A percentile compares a stretch with the other conserved stretches of the same genome.
These are phyloP conservation scores for Ophthalmolycus amberensis DNA, from an alignment of 2,113 vertebrate species.

Conservation along the genomic window DNA sequence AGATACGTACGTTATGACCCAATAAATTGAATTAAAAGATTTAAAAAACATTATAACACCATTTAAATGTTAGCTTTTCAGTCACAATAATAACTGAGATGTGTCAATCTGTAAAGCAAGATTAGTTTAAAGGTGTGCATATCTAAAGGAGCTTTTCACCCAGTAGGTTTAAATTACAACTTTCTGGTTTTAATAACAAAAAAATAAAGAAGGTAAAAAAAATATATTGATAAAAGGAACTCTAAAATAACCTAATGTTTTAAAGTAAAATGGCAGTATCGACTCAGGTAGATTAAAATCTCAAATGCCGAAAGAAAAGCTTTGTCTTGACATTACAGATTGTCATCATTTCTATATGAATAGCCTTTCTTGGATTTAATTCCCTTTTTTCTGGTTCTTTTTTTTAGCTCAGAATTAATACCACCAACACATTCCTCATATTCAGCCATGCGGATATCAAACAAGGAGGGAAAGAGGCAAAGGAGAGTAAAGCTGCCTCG, in stretches of 20 bases:
- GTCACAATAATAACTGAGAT: neutral
- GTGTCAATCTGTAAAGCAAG: neutral
- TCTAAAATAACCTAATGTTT: neutral
- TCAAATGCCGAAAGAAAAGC: conserved; percentile 4
- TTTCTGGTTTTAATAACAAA: conserved; percentile 13
- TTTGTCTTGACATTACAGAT: conserved; percentile 37
- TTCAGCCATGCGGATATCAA: conserved; percentile 67
- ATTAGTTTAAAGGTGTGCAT: neutral
- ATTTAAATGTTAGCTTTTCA: neutral
- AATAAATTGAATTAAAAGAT: conserved; percentile 11
- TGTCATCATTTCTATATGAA: conserved; percentile 50
- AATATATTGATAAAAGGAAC: neutral
- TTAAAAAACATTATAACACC: neutral
- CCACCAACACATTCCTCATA: conserved; percentile 71
- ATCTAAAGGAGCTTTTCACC: neutral
- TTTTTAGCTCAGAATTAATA: conserved; percentile 60
- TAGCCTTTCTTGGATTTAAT: conserved; percentile 42
- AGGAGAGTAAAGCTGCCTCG: conserved; percentile 35
- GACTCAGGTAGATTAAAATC: conserved; percentile 24
- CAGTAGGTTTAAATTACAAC: conserved; percentile 13
- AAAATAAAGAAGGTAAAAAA: neutral
- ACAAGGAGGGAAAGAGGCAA: conserved; percentile 38
- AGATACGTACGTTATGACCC: neutral
- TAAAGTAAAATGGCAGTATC: neutral
- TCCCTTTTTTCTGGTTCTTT: conserved; percentile 7